phyloP scores from a whole-genome alignment of 2,113 vertebrate species.

The Muntiacus reevesi region DNA sequence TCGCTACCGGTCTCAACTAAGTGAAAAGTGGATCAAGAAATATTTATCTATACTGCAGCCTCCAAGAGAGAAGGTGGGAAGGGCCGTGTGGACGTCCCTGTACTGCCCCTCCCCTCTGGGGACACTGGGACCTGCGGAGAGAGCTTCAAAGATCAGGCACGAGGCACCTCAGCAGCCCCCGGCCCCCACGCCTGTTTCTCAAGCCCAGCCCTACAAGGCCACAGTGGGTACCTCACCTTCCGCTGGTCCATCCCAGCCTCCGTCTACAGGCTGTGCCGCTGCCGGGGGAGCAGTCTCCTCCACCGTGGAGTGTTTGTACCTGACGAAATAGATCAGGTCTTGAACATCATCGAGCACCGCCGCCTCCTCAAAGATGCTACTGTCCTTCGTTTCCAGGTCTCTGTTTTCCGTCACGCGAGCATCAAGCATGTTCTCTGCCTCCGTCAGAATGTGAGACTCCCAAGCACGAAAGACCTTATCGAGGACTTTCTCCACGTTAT shows the following conservation, averaged over 20 bases:
- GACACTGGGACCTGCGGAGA: neutral
- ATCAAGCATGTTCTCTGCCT: constrained; percentile 88
- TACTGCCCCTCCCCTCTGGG: neutral
- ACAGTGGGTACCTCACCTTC: constrained; percentile 71
- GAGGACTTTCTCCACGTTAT: constrained; percentile 82
- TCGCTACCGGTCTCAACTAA: neutral
- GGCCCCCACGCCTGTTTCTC: neutral
- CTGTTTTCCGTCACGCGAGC: constrained; percentile 65
- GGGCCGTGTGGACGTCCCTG: rapidly evolving
- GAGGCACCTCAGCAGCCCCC: rapidly evolving
- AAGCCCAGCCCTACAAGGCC: neutral
- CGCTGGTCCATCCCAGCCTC: neutral
- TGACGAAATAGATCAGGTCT: constrained; percentile 90
- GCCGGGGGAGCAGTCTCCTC: constrained; percentile 80
- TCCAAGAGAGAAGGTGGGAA: neutral
- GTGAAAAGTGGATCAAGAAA: neutral
- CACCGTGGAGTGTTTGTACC: constrained; percentile 84
- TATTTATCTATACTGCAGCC: neutral
- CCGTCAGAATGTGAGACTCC: constrained; percentile 86
- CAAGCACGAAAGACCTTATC: constrained; percentile 89
- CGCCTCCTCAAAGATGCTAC: constrained; percentile 82
- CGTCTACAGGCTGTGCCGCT: constrained; percentile 2
- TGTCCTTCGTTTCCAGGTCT: constrained; percentile 73
- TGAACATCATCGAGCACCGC: constrained; percentile 91
- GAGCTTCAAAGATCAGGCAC: neutral